phyloP scores from a whole-genome alignment of 1,140 invertebrate species.

The Condylostylus longicornis region DNA sequence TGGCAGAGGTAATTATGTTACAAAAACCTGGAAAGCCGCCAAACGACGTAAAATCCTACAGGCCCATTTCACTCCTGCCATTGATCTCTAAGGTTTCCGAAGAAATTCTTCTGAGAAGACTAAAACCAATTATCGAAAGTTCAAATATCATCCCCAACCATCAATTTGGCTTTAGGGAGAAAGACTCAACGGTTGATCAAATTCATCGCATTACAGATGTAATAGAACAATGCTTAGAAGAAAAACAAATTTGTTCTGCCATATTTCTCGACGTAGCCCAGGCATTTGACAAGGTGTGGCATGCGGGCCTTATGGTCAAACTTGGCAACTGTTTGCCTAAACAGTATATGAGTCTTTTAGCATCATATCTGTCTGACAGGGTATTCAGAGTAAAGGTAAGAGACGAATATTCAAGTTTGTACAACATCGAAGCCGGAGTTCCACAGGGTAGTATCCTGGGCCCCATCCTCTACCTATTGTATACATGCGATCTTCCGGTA shows the following conservation, averaged over 20 bases:
- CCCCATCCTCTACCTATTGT: conserved; percentile 6
- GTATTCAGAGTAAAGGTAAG: conserved; percentile 11
- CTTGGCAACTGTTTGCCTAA: conserved; percentile 1
- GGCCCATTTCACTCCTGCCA: conserved; percentile 23
- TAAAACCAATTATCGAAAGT: conserved; percentile 11
- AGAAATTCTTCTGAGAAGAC: conserved; percentile 18
- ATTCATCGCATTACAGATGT: conserved; percentile 8
- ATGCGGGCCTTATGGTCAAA: conserved; percentile 18
- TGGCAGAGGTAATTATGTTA: conserved; percentile 22
- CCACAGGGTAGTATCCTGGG: conserved; percentile 10
- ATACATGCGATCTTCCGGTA: no score
- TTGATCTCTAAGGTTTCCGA: conserved; percentile 22
- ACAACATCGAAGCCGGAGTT: conserved; percentile 7
- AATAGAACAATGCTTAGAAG: conserved; percentile 11
- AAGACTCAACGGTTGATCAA: conserved; percentile 14
- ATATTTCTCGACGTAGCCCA: conserved; percentile 18
- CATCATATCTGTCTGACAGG: conserved; percentile 11
- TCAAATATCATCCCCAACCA: conserved; percentile 15
- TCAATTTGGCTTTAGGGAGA: conserved; percentile 23
- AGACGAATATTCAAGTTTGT: conserved; percentile 8
- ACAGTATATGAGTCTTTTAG: conserved; percentile 7
- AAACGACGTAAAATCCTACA: conserved; percentile 16
- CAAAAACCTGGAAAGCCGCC: conserved; percentile 20
- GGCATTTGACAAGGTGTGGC: conserved; percentile 23
- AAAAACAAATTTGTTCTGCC: conserved; percentile 16